Conservation (phyloP, 2,888 invertebrate species). For the Watsonalla cultraria region DNA sequence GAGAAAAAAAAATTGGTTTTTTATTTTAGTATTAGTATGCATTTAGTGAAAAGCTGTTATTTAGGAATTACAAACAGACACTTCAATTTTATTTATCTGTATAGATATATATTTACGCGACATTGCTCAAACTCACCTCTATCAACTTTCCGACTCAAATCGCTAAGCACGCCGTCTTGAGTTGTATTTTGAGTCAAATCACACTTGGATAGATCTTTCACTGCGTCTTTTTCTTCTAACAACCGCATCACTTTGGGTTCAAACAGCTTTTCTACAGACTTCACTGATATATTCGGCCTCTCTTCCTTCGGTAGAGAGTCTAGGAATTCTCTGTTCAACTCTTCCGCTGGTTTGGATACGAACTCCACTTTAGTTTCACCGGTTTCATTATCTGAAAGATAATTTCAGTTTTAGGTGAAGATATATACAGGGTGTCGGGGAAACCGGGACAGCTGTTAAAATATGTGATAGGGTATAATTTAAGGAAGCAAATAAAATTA, state of each 20-base stretch:
- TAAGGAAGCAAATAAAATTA: too few species aligned
- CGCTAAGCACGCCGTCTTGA: conserved; percentile 1
- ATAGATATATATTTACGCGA: too few species aligned
- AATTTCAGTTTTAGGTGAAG: too few species aligned
- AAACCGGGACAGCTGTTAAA: too few species aligned
- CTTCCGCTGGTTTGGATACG: conserved; percentile 55
- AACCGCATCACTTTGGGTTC: conserved; percentile 20
- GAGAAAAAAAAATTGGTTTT: too few species aligned
- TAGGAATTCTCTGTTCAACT: conserved; percentile 63
- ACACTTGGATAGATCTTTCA: conserved; percentile 9
- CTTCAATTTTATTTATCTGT: too few species aligned
- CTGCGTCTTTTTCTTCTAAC: conserved; percentile 15
- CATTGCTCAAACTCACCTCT: too few species aligned
- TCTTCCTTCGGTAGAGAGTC: conserved; percentile 57
- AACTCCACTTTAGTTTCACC: conserved; percentile 42
- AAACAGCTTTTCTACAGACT: conserved; percentile 55
- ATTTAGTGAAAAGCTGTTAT: too few species aligned
- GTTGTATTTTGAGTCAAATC: conserved; percentile 8
- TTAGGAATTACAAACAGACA: too few species aligned
- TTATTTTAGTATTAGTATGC: too few species aligned
- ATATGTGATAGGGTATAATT: too few species aligned
- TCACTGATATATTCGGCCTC: conserved; percentile 50
- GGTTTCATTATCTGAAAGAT: conserved; percentile 30
- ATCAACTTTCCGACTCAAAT: conserved; percentile 14
- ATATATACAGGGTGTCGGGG: too few species aligned